Conservation (phyloP, 2,797 vertebrate species). For the Paratrypauchen microcephalus region DNA sequence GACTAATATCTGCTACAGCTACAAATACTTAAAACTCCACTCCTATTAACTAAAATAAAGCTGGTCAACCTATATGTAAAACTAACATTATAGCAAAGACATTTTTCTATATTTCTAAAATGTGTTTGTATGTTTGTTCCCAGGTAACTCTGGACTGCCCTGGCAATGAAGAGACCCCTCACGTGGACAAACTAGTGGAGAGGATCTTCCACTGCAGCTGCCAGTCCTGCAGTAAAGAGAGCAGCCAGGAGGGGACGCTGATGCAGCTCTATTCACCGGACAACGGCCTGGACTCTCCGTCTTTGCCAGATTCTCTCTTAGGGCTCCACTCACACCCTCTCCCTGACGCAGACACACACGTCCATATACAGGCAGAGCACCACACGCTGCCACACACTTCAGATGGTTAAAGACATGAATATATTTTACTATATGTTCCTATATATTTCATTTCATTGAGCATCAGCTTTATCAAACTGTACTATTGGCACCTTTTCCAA, state of each 20-base stretch:
- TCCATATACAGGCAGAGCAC: slow-evolving; percentile 56
- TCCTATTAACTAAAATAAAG: not conserved
- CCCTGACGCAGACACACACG: slow-evolving; percentile 51
- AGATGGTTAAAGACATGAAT: slow-evolving; percentile 57
- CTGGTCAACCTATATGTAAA: no score
- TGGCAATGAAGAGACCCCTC: slow-evolving; percentile 84
- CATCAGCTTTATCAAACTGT: slow-evolving; percentile 50
- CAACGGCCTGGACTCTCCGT: slow-evolving; percentile 59
- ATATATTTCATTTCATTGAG: not conserved
- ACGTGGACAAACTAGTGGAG: slow-evolving; percentile 95
- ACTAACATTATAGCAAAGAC: no score
- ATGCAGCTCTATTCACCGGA: slow-evolving; percentile 87
- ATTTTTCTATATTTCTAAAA: no score
- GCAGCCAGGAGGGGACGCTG: slow-evolving; percentile 84
- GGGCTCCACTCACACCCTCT: slow-evolving; percentile 62
- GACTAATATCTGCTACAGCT: no score
- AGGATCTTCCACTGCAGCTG: slow-evolving; percentile 95
- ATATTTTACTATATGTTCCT: not conserved
- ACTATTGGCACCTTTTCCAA: slow-evolving; percentile 63
- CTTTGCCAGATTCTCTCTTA: slow-evolving; percentile 59
- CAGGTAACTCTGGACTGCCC: slow-evolving; percentile 96
- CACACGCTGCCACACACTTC: slow-evolving; percentile 73
- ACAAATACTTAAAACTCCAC: not conserved
- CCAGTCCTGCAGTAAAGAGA: slow-evolving; percentile 93
- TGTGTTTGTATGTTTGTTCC: slow-evolving; percentile 2